Conservation (phyloP, 2,888 invertebrate species). For the Asteroscopus sphinx region DNA sequence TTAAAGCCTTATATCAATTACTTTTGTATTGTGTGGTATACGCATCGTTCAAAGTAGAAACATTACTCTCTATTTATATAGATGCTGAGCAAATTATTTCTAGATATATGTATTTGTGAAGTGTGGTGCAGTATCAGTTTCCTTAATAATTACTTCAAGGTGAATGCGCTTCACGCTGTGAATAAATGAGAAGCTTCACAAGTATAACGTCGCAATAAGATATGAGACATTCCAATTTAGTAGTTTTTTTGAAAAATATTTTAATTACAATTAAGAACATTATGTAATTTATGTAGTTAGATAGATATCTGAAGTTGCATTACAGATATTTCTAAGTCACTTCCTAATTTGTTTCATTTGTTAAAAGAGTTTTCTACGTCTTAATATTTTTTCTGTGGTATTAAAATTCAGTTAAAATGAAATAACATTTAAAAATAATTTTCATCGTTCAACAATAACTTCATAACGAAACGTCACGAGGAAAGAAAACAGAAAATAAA, state of each 20-base stretch:
- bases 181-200: slow-evolving; percentile 6
- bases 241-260: no score
- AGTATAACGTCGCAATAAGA: no score
- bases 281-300: no score
- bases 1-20: slow-evolving; percentile 1
- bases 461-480: slow-evolving; percentile 23
- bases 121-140: slow-evolving; percentile 15
- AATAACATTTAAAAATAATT: slow-evolving; percentile 2
- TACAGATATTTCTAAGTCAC: no score
- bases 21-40: background rate
- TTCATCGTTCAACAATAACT: slow-evolving; percentile 29
- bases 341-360: no score
- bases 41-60: background rate
- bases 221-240: no score
- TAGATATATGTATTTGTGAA: background rate
- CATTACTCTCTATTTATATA: background rate
- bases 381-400: no score
- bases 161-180: slow-evolving; percentile 8
- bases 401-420: no score
- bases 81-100: background rate
- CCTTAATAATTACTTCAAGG: slow-evolving; percentile 17
- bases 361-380: no score
- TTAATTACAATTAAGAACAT: no score
- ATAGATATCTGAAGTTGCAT: no score
- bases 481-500: slow-evolving; percentile 40